Conservation (phyloP, 2,113 vertebrate species). For the Amblyornis subalaris region DNA sequence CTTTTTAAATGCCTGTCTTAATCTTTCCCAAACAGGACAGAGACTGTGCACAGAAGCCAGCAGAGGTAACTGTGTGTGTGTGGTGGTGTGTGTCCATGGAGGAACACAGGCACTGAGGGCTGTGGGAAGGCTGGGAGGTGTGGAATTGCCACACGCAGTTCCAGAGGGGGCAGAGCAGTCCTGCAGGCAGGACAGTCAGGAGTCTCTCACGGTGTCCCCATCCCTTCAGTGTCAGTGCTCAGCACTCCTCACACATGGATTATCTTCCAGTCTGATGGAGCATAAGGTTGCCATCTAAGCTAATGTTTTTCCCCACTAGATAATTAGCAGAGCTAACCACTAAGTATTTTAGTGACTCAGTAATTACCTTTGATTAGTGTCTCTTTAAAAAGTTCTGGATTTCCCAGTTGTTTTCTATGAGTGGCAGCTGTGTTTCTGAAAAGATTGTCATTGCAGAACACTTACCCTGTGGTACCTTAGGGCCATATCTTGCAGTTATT, state of each 20-base stretch:
- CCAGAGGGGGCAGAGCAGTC: neutral
- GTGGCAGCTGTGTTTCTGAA: neutral
- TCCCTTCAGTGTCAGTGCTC: neutral
- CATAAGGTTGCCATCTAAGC: neutral
- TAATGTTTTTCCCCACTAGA: neutral
- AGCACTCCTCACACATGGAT: neutral
- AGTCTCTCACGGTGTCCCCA: neutral
- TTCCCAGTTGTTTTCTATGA: neutral
- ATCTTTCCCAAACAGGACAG: constrained; percentile 65
- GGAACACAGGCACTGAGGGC: neutral
- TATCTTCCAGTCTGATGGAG: neutral
- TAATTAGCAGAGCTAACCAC: neutral
- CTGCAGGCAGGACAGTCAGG: neutral
- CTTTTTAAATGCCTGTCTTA: neutral
- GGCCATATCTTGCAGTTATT: neutral
- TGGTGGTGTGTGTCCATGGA: rapidly evolving
- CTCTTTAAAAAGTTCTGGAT: neutral
- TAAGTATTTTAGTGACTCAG: neutral
- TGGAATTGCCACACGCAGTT: neutral
- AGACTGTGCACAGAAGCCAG: constrained; percentile 59
- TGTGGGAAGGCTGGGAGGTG: neutral
- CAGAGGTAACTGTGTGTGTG: constrained; percentile 65
- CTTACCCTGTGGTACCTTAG: neutral
- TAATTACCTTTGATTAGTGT: neutral
- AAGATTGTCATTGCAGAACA: neutral